Base-by-base conservation (phyloP, 2,888 invertebrate genomes). In the Coleophora deauratella region DNA sequence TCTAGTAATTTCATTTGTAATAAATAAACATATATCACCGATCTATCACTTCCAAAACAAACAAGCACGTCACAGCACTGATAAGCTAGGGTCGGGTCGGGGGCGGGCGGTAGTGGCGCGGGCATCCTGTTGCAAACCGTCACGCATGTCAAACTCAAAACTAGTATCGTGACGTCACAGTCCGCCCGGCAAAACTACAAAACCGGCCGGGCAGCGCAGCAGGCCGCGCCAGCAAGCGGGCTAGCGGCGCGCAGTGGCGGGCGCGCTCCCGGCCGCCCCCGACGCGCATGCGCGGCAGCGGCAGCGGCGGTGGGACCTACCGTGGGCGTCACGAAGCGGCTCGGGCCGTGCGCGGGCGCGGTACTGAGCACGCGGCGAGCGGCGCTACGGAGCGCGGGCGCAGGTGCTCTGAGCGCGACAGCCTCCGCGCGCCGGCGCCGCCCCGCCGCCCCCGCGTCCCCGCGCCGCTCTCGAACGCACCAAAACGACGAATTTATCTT, bases 321-420 rank as follows among this genome's bases (percentile, higher is more conserved):
- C 48, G 54, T 52, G 35, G 55, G 43, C 54, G 55, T 21, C 21
- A 21, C 21, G 21, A 21, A 21, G 52, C 67, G 72, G 68, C 72
- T 70, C 72, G 71, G 69, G 62, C 68, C 59, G 68, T 70, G 63
- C 74, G 76, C 74, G 73, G 76, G 81, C 77, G 81, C 80, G 72
- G 56, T 67, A 66, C 62, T 66, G 78, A 78, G 74, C 82, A 77
- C 78, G 70, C 84, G 72, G 76, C 80, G 77, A 81, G 79, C 77
- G 86, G 87, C 77, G 86, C 86, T 78, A 74, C 87, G 75, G 86
- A 84, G 75, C 86, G 85, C 84, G 85, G 88, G 88, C 89, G 89
- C 88, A 89, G 89, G 89, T 90, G 90, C 89, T 89, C 89, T 89
- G 89, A 88, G 88, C 88, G 88, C 21, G 82, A 87, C 88, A 88